A percentile compares a stretch with the other conserved stretches of the same genome.
Evolutionary conservation across 2,888 invertebrate genomes (phyloP).

Genomic region (Pandemis heparana): DNA sequence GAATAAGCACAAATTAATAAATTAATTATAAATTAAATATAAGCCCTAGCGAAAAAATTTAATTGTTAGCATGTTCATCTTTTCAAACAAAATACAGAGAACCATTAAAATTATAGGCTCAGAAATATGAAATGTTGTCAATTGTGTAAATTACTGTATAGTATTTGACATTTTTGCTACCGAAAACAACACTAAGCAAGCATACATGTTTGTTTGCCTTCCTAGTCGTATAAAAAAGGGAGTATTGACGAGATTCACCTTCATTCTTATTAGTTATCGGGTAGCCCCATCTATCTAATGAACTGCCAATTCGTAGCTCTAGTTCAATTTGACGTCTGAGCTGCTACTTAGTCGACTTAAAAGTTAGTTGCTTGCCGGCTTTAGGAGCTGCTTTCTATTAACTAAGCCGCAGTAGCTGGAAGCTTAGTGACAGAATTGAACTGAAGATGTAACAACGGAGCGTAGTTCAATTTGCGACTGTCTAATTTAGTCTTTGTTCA

Average conservation of each 20-base stretch:
- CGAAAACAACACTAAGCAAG: too few species aligned
- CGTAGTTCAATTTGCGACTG: background rate
- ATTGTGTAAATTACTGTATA: too few species aligned
- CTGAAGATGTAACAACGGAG: background rate
- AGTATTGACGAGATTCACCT: background rate
- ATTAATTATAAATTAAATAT: too few species aligned
- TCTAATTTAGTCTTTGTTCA: background rate
- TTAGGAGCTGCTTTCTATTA: background rate
- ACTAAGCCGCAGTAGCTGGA: background rate
- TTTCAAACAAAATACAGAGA: too few species aligned
- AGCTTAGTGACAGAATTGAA: conserved; percentile 1
- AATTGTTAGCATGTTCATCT: too few species aligned
- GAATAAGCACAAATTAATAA: too few species aligned
- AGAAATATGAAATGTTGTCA: too few species aligned
- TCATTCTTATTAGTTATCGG: background rate
- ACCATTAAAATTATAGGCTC: too few species aligned
- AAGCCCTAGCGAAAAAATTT: too few species aligned
- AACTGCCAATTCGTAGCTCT: conserved; percentile 2
- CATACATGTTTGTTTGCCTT: too few species aligned
- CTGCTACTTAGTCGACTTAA: conserved; percentile 13
- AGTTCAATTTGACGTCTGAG: conserved; percentile 5
- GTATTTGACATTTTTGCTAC: too few species aligned
- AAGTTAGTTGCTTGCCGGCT: background rate
- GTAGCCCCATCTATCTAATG: background rate
- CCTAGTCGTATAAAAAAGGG: too few species aligned